Evolutionary conservation across 2,113 vertebrate species (phyloP).

Genomic region (Lagopus leucura): DNA sequence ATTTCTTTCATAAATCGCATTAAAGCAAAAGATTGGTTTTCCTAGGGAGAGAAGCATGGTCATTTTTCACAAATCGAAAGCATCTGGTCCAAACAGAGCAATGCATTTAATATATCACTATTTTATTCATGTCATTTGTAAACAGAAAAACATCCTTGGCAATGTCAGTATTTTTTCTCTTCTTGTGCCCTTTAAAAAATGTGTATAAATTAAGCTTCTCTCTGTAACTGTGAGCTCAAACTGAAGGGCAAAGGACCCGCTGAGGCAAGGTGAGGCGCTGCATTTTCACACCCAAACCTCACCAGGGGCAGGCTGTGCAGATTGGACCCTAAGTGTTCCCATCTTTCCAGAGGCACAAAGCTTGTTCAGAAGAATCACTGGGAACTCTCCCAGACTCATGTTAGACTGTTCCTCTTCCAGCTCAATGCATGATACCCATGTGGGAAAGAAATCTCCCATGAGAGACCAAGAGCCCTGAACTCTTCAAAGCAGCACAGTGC

Average conservation of each 20-base stretch:
- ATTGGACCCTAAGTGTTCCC: background rate
- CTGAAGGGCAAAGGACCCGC: background rate
- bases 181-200: constrained; percentile 59
- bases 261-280: fast-evolving
- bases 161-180: constrained; percentile 38
- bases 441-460: background rate
- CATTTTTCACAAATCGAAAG: constrained; percentile 70
- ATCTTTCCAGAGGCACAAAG: background rate
- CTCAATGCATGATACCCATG: background rate
- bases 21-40: constrained; percentile 66
- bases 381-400: background rate
- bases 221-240: background rate
- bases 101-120: constrained; percentile 64
- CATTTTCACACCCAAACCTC: background rate
- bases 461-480: background rate
- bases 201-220: constrained; percentile 22
- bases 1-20: constrained; percentile 67
- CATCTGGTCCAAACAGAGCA: constrained; percentile 57
- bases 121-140: constrained; percentile 63
- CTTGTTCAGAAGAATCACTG: background rate
- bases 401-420: background rate
- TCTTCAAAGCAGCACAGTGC: background rate
- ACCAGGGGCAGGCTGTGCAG: background rate
- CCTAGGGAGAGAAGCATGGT: constrained; percentile 45
- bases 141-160: constrained; percentile 60